Base-by-base conservation (phyloP, 1,140 invertebrate species). In the Cryptotermes secundus region DNA sequence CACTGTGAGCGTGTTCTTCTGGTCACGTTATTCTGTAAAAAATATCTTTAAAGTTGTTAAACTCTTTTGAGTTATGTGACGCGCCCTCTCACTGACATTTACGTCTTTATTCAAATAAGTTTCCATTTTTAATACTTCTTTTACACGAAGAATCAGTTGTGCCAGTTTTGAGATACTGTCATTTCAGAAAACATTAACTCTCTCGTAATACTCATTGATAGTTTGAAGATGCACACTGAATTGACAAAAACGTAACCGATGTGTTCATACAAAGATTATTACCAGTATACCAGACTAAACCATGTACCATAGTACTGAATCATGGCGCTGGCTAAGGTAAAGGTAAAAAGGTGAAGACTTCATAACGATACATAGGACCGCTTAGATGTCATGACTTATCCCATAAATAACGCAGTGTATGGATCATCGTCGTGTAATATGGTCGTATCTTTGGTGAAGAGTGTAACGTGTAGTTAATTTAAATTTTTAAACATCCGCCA, bases 261-360 rank as follows among this genome's bases (percentile, higher is more conserved):
- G 59, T 72, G n/a, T 72, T n/a, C 31, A 31, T 72, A n/a, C 59
- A 72, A 72, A 16, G 26, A n/a, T 6, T 72, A 72, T 14, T 31
- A 72, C n/a, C 59, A 72, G 26, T 72, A 72, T 31, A 31, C 59
- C 59, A 26, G 59, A n/a, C 59, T 72, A 72, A n/a, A 72, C 16
- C 59, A 72, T 72, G n/a, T 72, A 72, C 59, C 59, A 72, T 72
- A 31, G n/a, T 59, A 59, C 24, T 59, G n/a, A 59, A 22, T 72
- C 59, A 72, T 72, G 59, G 59, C 59, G 34, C 16, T 81, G 16
- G 42, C 19, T 38, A 81, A 26, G 19, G 84, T 84, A 81, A 86
- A 86, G 82, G 84, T 80, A 84, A 81, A 81, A 84, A 84, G 83
- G 81, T 85, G 87, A 87, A 87, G 26, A 7, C 26, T 26, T 9